Evolutionary conservation across 2,888 invertebrate genomes (phyloP), one percentile per base, ranked within the genome.

Genomic region (Amphipyra berbera): DNA sequence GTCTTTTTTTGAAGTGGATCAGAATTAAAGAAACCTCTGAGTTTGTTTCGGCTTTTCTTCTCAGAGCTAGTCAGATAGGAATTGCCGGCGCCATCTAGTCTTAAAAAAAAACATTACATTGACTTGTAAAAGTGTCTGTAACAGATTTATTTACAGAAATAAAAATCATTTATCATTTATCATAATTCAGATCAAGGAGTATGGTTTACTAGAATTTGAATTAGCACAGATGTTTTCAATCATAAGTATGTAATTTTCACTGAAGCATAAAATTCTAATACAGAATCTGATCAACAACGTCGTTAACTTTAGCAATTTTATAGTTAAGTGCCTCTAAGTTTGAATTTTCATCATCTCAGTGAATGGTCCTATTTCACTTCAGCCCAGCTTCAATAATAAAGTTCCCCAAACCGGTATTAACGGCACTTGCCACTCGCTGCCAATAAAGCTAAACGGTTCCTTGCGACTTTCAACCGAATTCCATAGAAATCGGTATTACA

Each of bases 361-460:
- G 37, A 71, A 59, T 56, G 59, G 40, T 52, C 49, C 58, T 68
- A 61, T 58, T 73, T 61, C 50, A 73, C 33, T 68, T 27, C 48
- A 35, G 42, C 40, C 42, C 54, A 42, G 42, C 61, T 52, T 66
- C 57, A 42, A 53, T 64, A 73, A 60, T 68, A 77, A 73, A 74
- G 64, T 71, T 71, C 21, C 46, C 52, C 10, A 53, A 71, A 68
- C 58, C 59, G 53, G 62, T 68, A 68, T 72, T 72, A 72, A 68
- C 52, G 54, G 58, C 71, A 75, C 63, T 74, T 57, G 68, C 61
- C 60, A 55, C 54, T 76, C 62, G 33, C 60, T 55, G 65, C 58
- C 62, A 47, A 73, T 67, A 62, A 68, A 73, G 57, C 52, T 68
- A 73, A 76, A 73, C 62, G 60, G 30, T 58, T 14, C 38, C 53